Percentiles rank a stretch among this genome's conserved stretches.
These are phyloP conservation scores for Drosophila birchii DNA, from an alignment of 2,888 invertebrate species.

Conservation along the genomic window DNA sequence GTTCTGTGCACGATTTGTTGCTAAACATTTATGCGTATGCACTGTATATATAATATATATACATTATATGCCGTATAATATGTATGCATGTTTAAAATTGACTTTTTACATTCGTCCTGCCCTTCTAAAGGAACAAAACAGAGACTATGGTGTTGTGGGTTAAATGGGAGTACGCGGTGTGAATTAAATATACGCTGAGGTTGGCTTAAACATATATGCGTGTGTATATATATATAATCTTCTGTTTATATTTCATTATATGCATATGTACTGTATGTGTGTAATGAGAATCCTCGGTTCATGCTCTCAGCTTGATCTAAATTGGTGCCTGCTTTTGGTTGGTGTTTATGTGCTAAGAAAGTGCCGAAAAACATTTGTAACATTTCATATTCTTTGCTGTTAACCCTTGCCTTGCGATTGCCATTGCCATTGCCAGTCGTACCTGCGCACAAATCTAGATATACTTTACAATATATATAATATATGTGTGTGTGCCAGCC, in stretches of 20 bases:
- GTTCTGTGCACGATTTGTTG: constrained; percentile 14
- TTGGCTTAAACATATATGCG: constrained; percentile 35
- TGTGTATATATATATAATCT: constrained; percentile 25
- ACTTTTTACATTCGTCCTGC: constrained; percentile 63
- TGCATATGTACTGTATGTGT: constrained; percentile 31
- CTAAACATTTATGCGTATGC: constrained; percentile 33
- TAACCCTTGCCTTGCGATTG: constrained; percentile 25
- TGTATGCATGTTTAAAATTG: constrained; percentile 62
- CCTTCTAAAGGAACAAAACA: constrained; percentile 6
- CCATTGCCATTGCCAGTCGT: constrained; percentile 30
- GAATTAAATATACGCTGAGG: constrained; percentile 41
- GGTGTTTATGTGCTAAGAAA: constrained; percentile 60
- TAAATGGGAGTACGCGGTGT: constrained; percentile 12
- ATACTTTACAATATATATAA: constrained; percentile 30
- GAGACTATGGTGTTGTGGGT: neutral
- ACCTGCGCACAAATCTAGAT: constrained; percentile 23
- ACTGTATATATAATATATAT: constrained; percentile 1
- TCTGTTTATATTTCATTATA: constrained; percentile 31
- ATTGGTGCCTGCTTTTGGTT: constrained; percentile 53
- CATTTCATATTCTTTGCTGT: constrained; percentile 45
- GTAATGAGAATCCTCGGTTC: constrained; percentile 63
- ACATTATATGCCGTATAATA: constrained; percentile 33
- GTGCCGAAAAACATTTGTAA: constrained; percentile 64
- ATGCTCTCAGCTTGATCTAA: constrained; percentile 40
- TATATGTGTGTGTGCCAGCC: constrained; percentile 16